Base-by-base conservation (phyloP, 2,797 vertebrate species). In the Anabas testudineus region DNA sequence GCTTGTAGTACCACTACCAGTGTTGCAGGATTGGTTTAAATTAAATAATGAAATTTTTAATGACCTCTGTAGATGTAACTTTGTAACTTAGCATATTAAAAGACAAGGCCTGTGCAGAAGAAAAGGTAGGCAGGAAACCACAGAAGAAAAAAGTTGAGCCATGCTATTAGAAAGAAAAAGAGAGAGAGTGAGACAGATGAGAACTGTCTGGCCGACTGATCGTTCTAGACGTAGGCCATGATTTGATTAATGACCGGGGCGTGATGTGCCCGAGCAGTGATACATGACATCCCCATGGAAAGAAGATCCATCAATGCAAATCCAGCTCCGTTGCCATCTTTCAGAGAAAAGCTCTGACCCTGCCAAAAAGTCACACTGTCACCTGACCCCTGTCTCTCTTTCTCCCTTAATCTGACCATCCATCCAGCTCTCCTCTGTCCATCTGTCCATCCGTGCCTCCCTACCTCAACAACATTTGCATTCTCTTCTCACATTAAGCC, bases 271-370 rank as follows among this genome's bases (percentile, higher is more conserved):
- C 80, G 66, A 78, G 86, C 90, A 88, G 80, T 88, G 90, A 93
- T 89, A 92, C 90, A 92, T 90, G 90, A 90, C 92, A 87, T 88
- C 84, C 71, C 76, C 86, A 92, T 91, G 91, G 93, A 93, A 94
- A 94, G 90, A 92, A 91, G 91, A 94, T 92, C 91, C 87, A 92
- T 93, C 91, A 90, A 94, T 94, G 94, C 94, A 94, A 94, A 94
- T 94, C 76, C 74, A 62, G 83, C 81, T 70, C 79, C 41, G 71
- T 85, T 83, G 80, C 83, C 71, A 49, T 85, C 88, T 64, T 82
- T 77, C 67, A 65, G 70, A 85, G 81, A 72, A 81, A 83, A 85
- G 78, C 85, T 79, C 78, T 75, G 64, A 86, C 78, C 82, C 84
- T 64, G 78, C 78, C 79, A 82, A 89, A 84, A 90, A 91, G 84